phyloP scores from a whole-genome alignment of 2,113 vertebrate genomes.

The Galemys pyrenaicus region DNA sequence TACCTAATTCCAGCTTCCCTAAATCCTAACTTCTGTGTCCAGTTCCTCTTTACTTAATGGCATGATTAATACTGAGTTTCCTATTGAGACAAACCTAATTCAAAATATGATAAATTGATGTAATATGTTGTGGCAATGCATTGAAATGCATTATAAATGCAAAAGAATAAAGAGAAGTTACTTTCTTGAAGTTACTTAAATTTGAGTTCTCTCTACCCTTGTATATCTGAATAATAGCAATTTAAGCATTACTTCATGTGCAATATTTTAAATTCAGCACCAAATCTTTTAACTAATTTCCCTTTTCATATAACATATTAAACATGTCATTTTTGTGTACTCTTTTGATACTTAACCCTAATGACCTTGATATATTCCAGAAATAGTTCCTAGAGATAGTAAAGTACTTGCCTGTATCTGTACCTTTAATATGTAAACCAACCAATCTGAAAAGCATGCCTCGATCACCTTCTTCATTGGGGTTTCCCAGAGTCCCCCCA shows the following conservation, averaged over 20 bases:
- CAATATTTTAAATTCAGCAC: not conserved
- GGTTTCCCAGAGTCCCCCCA: not conserved
- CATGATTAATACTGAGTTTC: not conserved
- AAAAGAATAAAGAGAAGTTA: not conserved
- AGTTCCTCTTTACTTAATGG: not conserved
- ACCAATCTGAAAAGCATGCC: not conserved
- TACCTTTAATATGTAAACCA: not conserved
- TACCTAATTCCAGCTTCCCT: not conserved
- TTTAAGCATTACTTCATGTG: not conserved
- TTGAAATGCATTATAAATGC: not conserved
- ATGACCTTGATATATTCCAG: rapidly evolving
- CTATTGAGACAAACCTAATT: not conserved
- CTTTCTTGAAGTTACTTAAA: not conserved
- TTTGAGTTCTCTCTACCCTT: not conserved
- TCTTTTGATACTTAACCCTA: not conserved
- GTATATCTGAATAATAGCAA: not conserved
- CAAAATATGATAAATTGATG: not conserved
- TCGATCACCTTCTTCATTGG: not conserved
- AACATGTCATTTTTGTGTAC: not conserved
- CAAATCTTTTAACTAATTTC: not conserved
- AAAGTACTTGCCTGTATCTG: not conserved
- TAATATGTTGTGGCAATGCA: not conserved
- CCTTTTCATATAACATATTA: not conserved
- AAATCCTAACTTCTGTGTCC: not conserved
- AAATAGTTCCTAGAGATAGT: not conserved